Evolutionary conservation across 2,113 vertebrate species (phyloP).

Genomic region (Heptranchias perlo): DNA sequence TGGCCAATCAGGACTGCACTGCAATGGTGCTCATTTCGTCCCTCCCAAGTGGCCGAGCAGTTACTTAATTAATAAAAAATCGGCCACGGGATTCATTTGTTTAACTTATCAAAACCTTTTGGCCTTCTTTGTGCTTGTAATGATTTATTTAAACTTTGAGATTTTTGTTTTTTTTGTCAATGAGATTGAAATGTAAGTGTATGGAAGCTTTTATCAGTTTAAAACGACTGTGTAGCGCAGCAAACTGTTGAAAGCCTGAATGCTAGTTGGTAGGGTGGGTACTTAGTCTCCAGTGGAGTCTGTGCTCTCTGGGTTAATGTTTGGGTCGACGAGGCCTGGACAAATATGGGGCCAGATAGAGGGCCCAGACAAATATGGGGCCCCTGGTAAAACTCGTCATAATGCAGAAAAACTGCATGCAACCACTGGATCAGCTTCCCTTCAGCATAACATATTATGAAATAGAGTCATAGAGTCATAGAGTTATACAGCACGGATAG

Average conservation of each 20-base stretch:
- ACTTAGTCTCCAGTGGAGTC: neutral
- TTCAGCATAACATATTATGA: neutral
- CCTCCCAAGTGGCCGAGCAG: neutral
- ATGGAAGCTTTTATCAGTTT: neutral
- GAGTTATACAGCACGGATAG: too few relatives aligned
- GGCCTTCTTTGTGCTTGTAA: neutral
- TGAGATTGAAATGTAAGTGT: neutral
- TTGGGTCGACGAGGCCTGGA: neutral
- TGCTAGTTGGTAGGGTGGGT: neutral
- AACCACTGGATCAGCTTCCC: neutral
- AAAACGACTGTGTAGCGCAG: neutral
- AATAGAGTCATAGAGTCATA: too few relatives aligned
- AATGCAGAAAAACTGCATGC: neutral
- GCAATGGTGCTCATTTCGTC: neutral
- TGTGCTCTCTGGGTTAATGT: neutral
- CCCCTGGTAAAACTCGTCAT: neutral
- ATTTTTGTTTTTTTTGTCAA: neutral
- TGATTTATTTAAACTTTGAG: neutral
- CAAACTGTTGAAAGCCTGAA: neutral
- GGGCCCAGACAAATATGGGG: neutral
- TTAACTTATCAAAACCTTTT: neutral
- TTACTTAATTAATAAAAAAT: neutral
- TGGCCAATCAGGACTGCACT: neutral
- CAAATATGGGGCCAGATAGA: neutral
- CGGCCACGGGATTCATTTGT: neutral